phyloP scores from a whole-genome alignment of 1,140 invertebrate genomes.

The Bombyx mori region DNA sequence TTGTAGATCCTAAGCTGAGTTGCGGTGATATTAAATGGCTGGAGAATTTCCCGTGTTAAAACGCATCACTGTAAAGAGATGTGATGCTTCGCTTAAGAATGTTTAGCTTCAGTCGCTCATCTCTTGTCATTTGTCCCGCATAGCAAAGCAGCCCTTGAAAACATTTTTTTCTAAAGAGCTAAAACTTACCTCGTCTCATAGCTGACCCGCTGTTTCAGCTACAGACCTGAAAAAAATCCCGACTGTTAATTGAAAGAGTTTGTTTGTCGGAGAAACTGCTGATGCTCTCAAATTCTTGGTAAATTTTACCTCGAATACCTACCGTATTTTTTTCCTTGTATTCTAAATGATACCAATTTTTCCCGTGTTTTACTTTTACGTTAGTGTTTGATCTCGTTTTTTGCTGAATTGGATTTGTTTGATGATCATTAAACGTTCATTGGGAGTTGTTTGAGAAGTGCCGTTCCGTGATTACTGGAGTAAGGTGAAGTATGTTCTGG shows the following conservation, averaged over 20 bases:
- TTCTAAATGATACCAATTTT: too few relatives aligned
- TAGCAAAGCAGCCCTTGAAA: slow-evolving; percentile 27
- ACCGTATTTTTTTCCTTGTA: not conserved
- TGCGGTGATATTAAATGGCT: too few relatives aligned
- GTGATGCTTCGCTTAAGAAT: too few relatives aligned
- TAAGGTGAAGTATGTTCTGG: too few relatives aligned
- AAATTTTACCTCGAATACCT: not conserved
- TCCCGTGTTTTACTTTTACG: too few relatives aligned
- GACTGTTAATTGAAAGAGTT: slow-evolving; percentile 36
- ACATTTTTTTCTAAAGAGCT: slow-evolving; percentile 38
- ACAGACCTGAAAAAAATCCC: slow-evolving; percentile 22
- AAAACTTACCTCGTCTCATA: slow-evolving; percentile 28
- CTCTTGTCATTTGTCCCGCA: slow-evolving; percentile 9
- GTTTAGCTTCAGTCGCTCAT: too few relatives aligned
- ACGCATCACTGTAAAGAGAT: too few relatives aligned
- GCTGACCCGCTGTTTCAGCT: slow-evolving; percentile 31
- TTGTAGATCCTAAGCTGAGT: too few relatives aligned
- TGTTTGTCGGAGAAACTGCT: slow-evolving; percentile 31
- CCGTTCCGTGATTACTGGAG: too few relatives aligned
- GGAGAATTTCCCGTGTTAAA: too few relatives aligned
- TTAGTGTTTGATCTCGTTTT: not conserved
- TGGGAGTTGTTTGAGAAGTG: too few relatives aligned
- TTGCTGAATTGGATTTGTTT: not conserved
- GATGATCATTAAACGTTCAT: not conserved
- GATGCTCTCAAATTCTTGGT: slow-evolving; percentile 19